Evolutionary conservation across 2,113 vertebrate species (phyloP), one percentile per base, ranked within the genome.

Genomic region (Theristicus caerulescens): DNA sequence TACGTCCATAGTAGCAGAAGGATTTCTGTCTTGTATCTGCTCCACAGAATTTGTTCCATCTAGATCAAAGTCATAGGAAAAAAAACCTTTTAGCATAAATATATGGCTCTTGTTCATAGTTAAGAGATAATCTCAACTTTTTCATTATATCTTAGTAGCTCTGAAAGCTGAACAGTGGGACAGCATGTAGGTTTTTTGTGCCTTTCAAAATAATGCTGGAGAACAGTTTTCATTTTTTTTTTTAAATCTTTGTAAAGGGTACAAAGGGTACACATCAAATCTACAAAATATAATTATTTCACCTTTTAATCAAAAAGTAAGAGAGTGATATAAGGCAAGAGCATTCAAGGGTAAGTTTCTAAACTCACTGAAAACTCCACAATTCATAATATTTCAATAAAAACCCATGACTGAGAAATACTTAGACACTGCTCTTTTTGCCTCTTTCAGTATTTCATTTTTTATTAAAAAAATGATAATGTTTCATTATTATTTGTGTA

Each of bases 161-260:
- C 58, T 40, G 40, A 83, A 81, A 86, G 34, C 14, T 66, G 16
- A 73, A n/a, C 21, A 59, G 5, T 20, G 6, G 2, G 5, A 1
- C 2, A 71, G 18, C 2, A 2, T 32, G 12, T 3, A 71, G 14
- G 0, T 1, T 52, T 62, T 42, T 47, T 66, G 29, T 22, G 4
- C 7, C 13, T 61, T 62, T 44, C 20, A 66, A 62, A 74, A n/a
- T 27, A 49, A 42, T 10, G 42, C 0, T 2, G 3, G 6, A 31
- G 5, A 79, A 59, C 0, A 40, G 0, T 3, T 64, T 74, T 66
- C 70, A 3, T n/a, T 67, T 31, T 29, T 84, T 65, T 55, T 61
- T 82, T 61, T 38, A 38, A 46, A 5, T 7, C 2, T 40, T 88
- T 65, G 3, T n/a, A 71, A 49, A 62, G 9, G 5, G 16, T n/a